These are phyloP conservation scores for Bellardia bayeri DNA, from an alignment of 2,888 invertebrate species.

Conservation along the genomic window DNA sequence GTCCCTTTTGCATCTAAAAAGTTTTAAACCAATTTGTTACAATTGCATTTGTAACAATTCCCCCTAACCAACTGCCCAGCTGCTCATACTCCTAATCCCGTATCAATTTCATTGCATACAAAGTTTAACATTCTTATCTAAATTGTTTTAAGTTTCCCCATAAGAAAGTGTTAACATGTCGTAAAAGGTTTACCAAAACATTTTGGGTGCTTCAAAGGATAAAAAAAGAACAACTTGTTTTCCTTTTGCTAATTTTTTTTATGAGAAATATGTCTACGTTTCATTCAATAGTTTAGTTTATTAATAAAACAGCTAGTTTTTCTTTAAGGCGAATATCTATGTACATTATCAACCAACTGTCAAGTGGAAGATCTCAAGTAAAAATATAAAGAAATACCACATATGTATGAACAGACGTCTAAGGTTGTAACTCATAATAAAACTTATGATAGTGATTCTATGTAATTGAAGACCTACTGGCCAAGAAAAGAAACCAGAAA, in stretches of 20 bases:
- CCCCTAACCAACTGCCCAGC: too few relatives aligned
- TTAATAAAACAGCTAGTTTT: neutral
- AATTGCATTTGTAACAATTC: too few relatives aligned
- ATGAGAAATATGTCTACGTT: neutral
- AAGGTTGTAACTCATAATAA: too few relatives aligned
- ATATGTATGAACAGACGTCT: too few relatives aligned
- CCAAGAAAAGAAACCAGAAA: conserved; percentile 33
- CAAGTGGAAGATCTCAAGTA: conserved; percentile 21
- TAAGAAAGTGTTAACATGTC: conserved; percentile 27
- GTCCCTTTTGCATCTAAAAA: too few relatives aligned
- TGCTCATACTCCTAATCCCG: neutral
- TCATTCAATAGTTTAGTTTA: conserved; percentile 30
- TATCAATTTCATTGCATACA: neutral
- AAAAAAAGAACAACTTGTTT: neutral
- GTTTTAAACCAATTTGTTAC: too few relatives aligned
- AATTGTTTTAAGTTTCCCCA: neutral
- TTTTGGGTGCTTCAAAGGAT: neutral
- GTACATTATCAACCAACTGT: conserved; percentile 10
- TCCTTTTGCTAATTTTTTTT: neutral
- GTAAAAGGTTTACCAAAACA: conserved; percentile 24
- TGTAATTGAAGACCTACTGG: conserved; percentile 50
- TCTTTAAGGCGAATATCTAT: neutral
- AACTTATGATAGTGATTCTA: neutral
- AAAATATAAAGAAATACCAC: neutral
- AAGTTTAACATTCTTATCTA: conserved; percentile 8